Evolutionary conservation across 1,140 invertebrate genomes (phyloP), one percentile per base, ranked within the genome.

Genomic region (Oppia nitens): DNA sequence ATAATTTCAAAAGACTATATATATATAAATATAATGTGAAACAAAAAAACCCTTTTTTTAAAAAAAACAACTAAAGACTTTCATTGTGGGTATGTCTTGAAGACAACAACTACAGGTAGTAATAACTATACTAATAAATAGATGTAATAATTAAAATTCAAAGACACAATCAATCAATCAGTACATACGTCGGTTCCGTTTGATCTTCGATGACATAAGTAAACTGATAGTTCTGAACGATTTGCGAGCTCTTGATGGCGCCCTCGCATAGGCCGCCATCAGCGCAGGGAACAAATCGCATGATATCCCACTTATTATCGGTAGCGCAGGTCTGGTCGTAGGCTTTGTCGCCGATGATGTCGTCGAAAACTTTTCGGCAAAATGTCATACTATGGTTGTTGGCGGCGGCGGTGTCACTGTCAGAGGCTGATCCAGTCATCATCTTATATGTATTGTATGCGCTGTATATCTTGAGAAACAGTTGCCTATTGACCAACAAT

Each of bases 171-270:
- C n/a, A n/a, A n/a, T n/a, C n/a, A n/a, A n/a, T n/a, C n/a, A n/a
- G n/a, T n/a, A n/a, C n/a, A n/a, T 78, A 90, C 84, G 87, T 84
- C 57, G 92, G 88, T 67, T 92, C 83, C 64, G 81, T 81, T 55
- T 83, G 78, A 71, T 96, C 83, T 67, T 87, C 80, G 60, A 97
- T 85, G 53, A 84, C 83, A 74, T 89, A 95, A 2, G 93, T 96
- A 69, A 98, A 93, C 72, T 97, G 92, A 71, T 85, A 80, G 53
- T 80, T 81, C 64, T 81, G 79, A 1, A 97, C 76, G 0, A 97
- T 87, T 78, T 87, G 86, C 68, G 76, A 77, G 14, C 84, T 78
- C 55, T 80, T 77, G 70, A 87, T 87, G 74, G 96, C 91, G 74
- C 95, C 90, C 24, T 77, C 68, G 72, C 93, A 97, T 2, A 95